Base-by-base conservation (phyloP, 1,140 invertebrate genomes). In the Lepidotrigona ventralis region DNA sequence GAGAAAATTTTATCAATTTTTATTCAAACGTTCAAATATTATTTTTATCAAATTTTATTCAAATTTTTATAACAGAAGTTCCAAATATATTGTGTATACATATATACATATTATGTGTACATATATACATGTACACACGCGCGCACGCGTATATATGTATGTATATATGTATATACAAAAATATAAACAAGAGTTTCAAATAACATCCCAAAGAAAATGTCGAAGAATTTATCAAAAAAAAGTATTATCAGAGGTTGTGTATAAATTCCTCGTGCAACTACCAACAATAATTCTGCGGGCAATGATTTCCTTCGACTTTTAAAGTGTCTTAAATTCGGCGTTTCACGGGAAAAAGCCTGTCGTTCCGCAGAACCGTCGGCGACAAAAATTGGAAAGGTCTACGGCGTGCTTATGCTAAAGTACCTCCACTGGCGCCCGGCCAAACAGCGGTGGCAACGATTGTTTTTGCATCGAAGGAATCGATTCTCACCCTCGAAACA, bases 351-450 rank as follows among this genome's bases (percentile, higher is more conserved):
- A 74, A 74, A 74, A 17, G 53, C 2, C 21, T 21, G 23, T 33
- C 53, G 53, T 58, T 74, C 58, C 29, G 9, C 26, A 17, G 11
- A 29, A 29, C 14, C 14, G 72, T 33, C 63, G 72, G 72, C 72
- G 53, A 74, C 39, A 74, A 74, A 74, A 74, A 74, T 74, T 56
- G 29, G 72, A 33, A 58, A 33, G 26, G 72, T 74, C 72, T 33
- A 74, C 19, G 29, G 29, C 8, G 53, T 74, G 39, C 72, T 74
- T 39, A 56, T 46, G 72, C 39, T 56, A 33, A 56, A 74, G 72
- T 56, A 56, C 53, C 29, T 56, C 53, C 14, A 29, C 54, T 74
- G 72, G 72, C 53, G 56, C 14, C 2, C 6, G 21, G 53, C 72
- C 72, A 74, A 58, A 74, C 72, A 23, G 8, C 21, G 71, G 12